Conservation (phyloP, 2,888 invertebrate genomes). For the Ischnus inquisitorius region DNA sequence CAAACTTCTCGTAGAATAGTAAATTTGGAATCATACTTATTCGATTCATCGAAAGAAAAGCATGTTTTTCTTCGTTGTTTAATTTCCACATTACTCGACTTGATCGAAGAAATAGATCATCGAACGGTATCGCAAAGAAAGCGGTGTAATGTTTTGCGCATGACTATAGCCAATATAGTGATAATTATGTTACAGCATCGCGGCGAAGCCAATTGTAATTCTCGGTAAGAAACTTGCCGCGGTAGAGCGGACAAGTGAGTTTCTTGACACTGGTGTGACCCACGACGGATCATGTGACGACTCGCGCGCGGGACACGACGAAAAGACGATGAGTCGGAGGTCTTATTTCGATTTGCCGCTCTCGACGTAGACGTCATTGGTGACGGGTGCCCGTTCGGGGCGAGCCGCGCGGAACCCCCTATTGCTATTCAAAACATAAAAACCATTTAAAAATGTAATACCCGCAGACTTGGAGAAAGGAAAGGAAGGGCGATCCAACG, state of each 20-base stretch:
- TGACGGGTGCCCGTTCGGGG: conserved; percentile 40
- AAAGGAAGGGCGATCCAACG: conserved; percentile 82
- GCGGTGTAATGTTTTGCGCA: background rate
- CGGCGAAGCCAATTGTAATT: conserved; percentile 83
- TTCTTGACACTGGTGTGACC: conserved; percentile 81
- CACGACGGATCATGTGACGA: conserved; percentile 75
- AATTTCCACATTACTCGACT: background rate
- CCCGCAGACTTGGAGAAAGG: conserved; percentile 73
- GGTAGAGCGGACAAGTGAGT: conserved; percentile 82
- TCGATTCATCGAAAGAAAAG: too few relatives aligned
- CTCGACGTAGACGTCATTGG: conserved; percentile 52
- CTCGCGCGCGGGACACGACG: conserved; percentile 29
- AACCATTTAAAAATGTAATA: conserved; percentile 86
- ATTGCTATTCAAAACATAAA: conserved; percentile 85
- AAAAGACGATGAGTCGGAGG: background rate
- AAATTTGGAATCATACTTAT: too few relatives aligned
- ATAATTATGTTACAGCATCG: conserved; percentile 3
- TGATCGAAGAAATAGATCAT: background rate
- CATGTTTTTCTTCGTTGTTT: background rate
- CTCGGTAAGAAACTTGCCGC: conserved; percentile 82
- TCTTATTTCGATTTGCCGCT: conserved; percentile 40
- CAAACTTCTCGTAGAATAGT: too few relatives aligned
- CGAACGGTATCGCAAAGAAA: background rate
- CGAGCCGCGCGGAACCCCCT: conserved; percentile 73
- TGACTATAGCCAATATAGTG: conserved; percentile 8